Evolutionary conservation across 2,888 invertebrate genomes (phyloP).

Genomic region (Brachyptera risi): DNA sequence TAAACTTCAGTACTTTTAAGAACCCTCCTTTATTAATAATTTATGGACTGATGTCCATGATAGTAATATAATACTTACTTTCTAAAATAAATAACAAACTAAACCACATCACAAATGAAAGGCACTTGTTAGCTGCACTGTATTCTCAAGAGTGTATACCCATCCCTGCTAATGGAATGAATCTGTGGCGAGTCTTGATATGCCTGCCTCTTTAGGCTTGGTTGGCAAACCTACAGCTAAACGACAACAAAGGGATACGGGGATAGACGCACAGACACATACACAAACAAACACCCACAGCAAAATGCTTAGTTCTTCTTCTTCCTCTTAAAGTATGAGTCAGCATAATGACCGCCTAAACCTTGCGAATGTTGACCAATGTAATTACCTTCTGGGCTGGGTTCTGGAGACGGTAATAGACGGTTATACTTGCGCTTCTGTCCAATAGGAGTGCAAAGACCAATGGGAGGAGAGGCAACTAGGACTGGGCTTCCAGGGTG

Average conservation of each 20-base stretch:
- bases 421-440: slow-evolving; percentile 44
- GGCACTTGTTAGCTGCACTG: slow-evolving; percentile 31
- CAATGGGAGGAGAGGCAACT: slow-evolving; percentile 32
- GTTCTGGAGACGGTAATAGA: slow-evolving; percentile 48
- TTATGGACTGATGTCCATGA: neutral
- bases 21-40: too few relatives aligned
- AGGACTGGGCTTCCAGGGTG: slow-evolving; percentile 34
- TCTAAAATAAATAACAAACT: slow-evolving; percentile 30
- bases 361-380: slow-evolving; percentile 52
- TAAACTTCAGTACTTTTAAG: too few relatives aligned
- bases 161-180: slow-evolving; percentile 17
- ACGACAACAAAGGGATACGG: neutral
- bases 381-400: slow-evolving; percentile 49
- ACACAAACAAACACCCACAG: too few relatives aligned
- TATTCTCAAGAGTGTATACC: slow-evolving; percentile 8
- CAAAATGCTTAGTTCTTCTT: slow-evolving; percentile 40
- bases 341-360: slow-evolving; percentile 51
- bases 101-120: slow-evolving; percentile 31
- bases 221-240: too few relatives aligned
- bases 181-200: slow-evolving; percentile 7
- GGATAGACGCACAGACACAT: neutral
- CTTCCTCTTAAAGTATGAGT: slow-evolving; percentile 47
- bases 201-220: too few relatives aligned
- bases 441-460: slow-evolving; percentile 40
- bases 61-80: neutral